phyloP scores from a whole-genome alignment of 1,140 invertebrate genomes.

The Rhagoletis zephyria region DNA sequence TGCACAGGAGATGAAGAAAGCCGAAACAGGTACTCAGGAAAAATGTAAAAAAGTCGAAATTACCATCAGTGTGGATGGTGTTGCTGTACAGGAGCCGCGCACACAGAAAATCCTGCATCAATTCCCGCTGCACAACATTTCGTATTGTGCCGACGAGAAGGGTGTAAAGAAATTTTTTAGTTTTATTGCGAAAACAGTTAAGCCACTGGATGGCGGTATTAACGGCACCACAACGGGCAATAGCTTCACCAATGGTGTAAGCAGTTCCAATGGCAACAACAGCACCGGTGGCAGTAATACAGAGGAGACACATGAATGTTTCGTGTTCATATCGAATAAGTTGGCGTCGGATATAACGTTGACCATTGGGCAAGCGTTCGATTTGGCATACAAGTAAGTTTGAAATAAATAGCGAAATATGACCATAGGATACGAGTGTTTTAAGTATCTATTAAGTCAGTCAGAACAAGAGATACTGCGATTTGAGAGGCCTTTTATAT shows the following conservation, averaged over 20 bases:
- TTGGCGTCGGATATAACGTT: slow-evolving; percentile 95
- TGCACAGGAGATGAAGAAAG: slow-evolving; percentile 92
- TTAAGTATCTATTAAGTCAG: too few relatives aligned
- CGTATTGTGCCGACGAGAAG: slow-evolving; percentile 98
- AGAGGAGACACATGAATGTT: slow-evolving; percentile 90
- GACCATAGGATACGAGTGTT: too few relatives aligned
- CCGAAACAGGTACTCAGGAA: slow-evolving; percentile 83
- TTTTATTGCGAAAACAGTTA: slow-evolving; percentile 94
- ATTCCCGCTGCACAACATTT: slow-evolving; percentile 97
- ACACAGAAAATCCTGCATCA: slow-evolving; percentile 88
- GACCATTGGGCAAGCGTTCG: slow-evolving; percentile 97
- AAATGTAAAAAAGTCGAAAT: slow-evolving; percentile 95
- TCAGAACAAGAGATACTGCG: too few relatives aligned
- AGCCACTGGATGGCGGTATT: slow-evolving; percentile 54
- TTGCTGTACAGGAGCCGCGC: slow-evolving; percentile 88
- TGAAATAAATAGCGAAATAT: background rate
- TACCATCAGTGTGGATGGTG: slow-evolving; percentile 94
- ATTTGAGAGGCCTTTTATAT: too few relatives aligned
- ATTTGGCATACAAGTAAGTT: slow-evolving; percentile 89
- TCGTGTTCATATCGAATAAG: slow-evolving; percentile 97
- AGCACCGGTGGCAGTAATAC: slow-evolving; percentile 60
- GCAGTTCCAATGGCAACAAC: slow-evolving; percentile 59
- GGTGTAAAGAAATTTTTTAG: slow-evolving; percentile 96
- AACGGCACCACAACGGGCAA: slow-evolving; percentile 67
- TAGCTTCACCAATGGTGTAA: slow-evolving; percentile 53